Evolutionary conservation across 2,888 invertebrate genomes (phyloP), one percentile per base, ranked within the genome.

Genomic region (Carterocephalus palaemon): DNA sequence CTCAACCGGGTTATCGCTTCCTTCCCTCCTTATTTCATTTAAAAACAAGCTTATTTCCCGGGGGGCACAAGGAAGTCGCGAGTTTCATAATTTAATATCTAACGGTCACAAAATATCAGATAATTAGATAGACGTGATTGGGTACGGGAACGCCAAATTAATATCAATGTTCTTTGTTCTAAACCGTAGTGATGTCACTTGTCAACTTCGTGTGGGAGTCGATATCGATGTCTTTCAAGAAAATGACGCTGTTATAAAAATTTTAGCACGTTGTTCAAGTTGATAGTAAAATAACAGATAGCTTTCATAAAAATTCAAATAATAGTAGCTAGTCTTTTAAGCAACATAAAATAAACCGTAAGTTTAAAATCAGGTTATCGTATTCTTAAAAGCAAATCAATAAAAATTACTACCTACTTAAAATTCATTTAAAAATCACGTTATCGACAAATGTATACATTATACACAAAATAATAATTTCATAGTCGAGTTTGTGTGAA

Each of bases 101-200:
- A 72, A 71, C 71, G 76, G 76, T 73, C 70, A 65, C 69, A 70
- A 71, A 66, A 73, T 76, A 81, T 79, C 69, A 72, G 75, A 78
- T 85, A 86, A 86, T 86, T 85, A 84, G 83, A 83, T 84, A 66
- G 72, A 74, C 80, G 80, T 84, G 85, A 86, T 86, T 85, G 80
- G 65, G 78, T 81, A 74, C 77, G 72, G 77, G 75, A 73, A 72
- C 70, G 71, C 66, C 56, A 74, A 81, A 85, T 86, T 85, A 85
- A 85, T 86, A 85, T 85, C 86, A 82, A 85, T 85, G 82, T 81
- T 84, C 81, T 75, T 82, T 75, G 77, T 75, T 70, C 64, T 65
- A 61, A 50, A 48, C 31, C 43, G 28, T 60, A 78, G 75, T 47
- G 79, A 50, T 67, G 72, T 22, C 47, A 12, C 10, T 19, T 13